Conservation (phyloP, 2,113 vertebrate species). For the Athene noctua region DNA sequence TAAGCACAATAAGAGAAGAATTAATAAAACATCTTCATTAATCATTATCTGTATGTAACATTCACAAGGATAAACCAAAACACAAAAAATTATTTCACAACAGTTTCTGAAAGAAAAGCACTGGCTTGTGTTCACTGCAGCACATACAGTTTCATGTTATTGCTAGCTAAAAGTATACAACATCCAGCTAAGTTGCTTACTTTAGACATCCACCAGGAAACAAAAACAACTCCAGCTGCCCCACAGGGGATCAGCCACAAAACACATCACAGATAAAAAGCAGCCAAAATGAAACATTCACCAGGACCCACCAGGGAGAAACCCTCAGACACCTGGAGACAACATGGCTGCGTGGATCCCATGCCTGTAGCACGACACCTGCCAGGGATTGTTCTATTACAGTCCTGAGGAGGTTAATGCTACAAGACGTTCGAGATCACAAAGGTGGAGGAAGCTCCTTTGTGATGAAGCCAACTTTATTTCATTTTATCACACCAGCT, state of each 20-base stretch:
- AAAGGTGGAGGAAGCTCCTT: not conserved
- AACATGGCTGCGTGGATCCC: rapidly evolving
- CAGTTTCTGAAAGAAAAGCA: not conserved
- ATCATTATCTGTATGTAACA: not conserved
- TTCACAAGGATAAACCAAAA: not conserved
- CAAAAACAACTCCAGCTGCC: not conserved
- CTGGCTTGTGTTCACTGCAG: not conserved
- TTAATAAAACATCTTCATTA: not conserved
- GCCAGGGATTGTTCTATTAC: not conserved
- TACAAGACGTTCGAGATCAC: not conserved
- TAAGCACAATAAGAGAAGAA: not conserved
- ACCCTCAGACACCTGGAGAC: not conserved
- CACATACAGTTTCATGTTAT: not conserved
- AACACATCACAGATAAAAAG: not conserved
- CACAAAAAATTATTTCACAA: not conserved
- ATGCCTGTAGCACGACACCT: rapidly evolving
- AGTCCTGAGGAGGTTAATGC: rapidly evolving
- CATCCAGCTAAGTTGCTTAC: not conserved
- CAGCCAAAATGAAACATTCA: not conserved
- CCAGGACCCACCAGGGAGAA: not conserved
- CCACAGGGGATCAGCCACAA: not conserved
- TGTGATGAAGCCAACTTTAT: not conserved
- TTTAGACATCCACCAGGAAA: not conserved
- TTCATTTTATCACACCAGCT: not conserved
- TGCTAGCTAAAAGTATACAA: not conserved